Conservation (phyloP, 2,888 invertebrate species). For the Meganola albula region DNA sequence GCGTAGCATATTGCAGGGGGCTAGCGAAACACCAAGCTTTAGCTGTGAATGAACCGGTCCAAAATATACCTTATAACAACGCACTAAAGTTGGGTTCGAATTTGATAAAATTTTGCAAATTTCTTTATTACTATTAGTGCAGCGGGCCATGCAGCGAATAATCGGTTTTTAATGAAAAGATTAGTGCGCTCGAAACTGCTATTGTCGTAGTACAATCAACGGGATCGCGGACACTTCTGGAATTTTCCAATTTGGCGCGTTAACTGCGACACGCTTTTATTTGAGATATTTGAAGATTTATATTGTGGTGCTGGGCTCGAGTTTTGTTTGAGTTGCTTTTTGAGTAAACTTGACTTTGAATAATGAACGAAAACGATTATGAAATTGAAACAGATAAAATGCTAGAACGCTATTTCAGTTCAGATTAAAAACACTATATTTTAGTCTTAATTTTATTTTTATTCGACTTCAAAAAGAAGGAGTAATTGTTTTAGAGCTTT, state of each 20-base stretch:
- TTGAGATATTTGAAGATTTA: conserved; percentile 31
- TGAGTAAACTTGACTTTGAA: conserved; percentile 24
- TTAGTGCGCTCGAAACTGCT: conserved; percentile 59
- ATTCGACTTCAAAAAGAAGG: too few species aligned
- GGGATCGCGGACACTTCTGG: conserved; percentile 57
- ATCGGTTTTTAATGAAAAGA: conserved; percentile 78
- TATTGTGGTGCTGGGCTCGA: conserved; percentile 22
- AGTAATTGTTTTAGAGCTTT: too few species aligned
- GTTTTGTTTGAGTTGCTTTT: conserved; percentile 23
- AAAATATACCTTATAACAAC: conserved; percentile 31
- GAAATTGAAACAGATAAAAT: too few species aligned
- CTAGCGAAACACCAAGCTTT: conserved; percentile 28
- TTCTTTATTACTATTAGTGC: conserved; percentile 70
- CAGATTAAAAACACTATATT: too few species aligned
- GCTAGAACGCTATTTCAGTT: too few species aligned
- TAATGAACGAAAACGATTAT: conserved; percentile 8
- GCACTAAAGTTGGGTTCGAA: conserved; percentile 25
- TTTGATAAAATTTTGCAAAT: conserved; percentile 29
- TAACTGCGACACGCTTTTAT: conserved; percentile 40
- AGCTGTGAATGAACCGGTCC: conserved; percentile 7
- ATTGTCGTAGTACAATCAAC: conserved; percentile 59
- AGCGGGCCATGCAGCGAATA: conserved; percentile 68
- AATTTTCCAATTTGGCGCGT: conserved; percentile 66
- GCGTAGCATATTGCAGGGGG: conserved; percentile 58
- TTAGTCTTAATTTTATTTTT: too few species aligned